Conservation (phyloP, 2,797 vertebrate species). For the Antrozous pallidus region DNA sequence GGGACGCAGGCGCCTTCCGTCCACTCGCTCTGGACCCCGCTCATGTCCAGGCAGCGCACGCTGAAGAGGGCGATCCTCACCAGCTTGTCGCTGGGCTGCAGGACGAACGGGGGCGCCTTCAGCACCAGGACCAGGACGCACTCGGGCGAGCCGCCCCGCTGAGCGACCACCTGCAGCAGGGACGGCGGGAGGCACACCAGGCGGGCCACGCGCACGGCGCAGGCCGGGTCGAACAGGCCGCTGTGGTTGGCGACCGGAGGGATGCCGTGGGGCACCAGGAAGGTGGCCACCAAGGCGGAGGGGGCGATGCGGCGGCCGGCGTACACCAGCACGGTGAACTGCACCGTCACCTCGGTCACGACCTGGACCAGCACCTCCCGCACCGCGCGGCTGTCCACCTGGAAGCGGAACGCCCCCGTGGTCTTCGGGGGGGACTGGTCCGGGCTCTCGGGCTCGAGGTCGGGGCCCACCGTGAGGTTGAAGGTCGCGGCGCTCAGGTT, state of each 20-base stretch:
- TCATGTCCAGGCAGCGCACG: slow-evolving; percentile 78
- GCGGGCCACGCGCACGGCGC: slow-evolving; percentile 58
- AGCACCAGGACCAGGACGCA: slow-evolving; percentile 66
- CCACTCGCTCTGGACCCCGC: slow-evolving; percentile 68
- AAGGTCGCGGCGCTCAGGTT: slow-evolving; percentile 29
- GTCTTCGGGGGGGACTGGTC: slow-evolving; percentile 12
- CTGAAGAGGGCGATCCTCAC: slow-evolving; percentile 76
- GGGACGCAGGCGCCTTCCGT: slow-evolving; percentile 54
- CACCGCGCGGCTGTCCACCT: slow-evolving; percentile 41
- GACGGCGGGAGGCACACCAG: slow-evolving; percentile 77
- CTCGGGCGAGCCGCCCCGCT: accelerated
- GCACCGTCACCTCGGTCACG: slow-evolving; percentile 66
- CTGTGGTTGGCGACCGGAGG: slow-evolving; percentile 43
- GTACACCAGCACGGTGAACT: slow-evolving; percentile 76
- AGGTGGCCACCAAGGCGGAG: slow-evolving; percentile 42
- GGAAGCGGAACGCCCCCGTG: slow-evolving; percentile 76
- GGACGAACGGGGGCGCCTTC: slow-evolving; percentile 2
- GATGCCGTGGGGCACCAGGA: slow-evolving; percentile 61
- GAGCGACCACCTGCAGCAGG: slow-evolving; percentile 61
- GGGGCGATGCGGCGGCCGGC: neutral
- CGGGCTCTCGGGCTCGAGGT: accelerated
- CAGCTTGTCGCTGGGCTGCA: slow-evolving; percentile 25
- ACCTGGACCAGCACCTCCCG: slow-evolving; percentile 79
- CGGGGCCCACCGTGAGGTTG: slow-evolving; percentile 64
- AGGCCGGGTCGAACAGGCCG: neutral